Conservation (phyloP, 2,888 invertebrate species). For the Drosophila emarginata region DNA sequence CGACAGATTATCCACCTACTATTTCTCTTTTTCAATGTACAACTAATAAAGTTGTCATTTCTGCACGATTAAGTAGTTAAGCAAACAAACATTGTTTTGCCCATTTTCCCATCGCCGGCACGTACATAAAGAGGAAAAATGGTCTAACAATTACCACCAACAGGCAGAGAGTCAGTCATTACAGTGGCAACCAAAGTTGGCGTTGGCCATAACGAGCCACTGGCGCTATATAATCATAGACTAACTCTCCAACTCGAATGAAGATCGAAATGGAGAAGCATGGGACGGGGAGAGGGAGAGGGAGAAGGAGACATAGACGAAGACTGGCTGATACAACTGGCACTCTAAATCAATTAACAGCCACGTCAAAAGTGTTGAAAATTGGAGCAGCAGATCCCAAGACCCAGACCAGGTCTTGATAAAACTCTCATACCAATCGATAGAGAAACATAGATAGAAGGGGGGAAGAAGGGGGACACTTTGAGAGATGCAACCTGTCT, state of each 20-base stretch:
- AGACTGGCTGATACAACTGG: slow-evolving; percentile 15
- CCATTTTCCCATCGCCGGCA: slow-evolving; percentile 54
- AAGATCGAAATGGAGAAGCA: not conserved
- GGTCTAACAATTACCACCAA: slow-evolving; percentile 64
- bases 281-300: slow-evolving; percentile 23
- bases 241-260: slow-evolving; percentile 20
- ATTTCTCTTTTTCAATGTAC: not conserved
- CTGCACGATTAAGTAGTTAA: slow-evolving; percentile 71
- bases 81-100: slow-evolving; percentile 47
- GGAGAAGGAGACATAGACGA: slow-evolving; percentile 13
- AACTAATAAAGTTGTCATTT: slow-evolving; percentile 71
- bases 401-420: slow-evolving; percentile 50
- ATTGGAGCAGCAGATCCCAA: slow-evolving; percentile 64
- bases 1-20: not conserved
- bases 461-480: slow-evolving; percentile 11
- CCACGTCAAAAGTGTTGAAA: slow-evolving; percentile 78
- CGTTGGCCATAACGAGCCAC: slow-evolving; percentile 71
- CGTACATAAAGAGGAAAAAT: slow-evolving; percentile 43
- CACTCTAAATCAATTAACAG: slow-evolving; percentile 78
- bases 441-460: too few relatives aligned
- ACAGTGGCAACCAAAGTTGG: slow-evolving; percentile 71
- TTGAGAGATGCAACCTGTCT: slow-evolving; percentile 58
- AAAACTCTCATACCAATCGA: slow-evolving; percentile 24
- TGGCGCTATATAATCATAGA: slow-evolving; percentile 77
- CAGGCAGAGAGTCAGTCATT: slow-evolving; percentile 56